A percentile compares a stretch with the other conserved stretches of the same genome.
These are phyloP conservation scores for Salminus brasiliensis DNA, from an alignment of 2,113 vertebrate species.

Conservation along the genomic window DNA sequence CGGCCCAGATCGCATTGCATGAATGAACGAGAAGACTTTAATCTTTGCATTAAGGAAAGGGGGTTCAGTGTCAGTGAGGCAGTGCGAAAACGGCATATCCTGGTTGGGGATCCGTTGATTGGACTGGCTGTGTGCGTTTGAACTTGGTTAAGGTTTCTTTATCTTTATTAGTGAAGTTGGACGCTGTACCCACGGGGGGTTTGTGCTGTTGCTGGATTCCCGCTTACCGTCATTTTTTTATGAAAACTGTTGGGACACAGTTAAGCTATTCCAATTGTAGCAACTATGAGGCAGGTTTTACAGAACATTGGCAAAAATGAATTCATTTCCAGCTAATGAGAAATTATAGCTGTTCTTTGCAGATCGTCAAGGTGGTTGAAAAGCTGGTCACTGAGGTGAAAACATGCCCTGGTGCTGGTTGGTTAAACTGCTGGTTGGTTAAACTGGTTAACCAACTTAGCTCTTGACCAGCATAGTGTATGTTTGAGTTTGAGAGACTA, in stretches of 20 bases:
- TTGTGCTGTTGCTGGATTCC: background rate
- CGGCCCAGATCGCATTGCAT: slow-evolving; percentile 44
- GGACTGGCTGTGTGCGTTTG: background rate
- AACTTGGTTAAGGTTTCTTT: background rate
- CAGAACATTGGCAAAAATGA: no score
- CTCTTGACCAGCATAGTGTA: no score
- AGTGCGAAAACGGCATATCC: background rate
- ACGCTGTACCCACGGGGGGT: background rate
- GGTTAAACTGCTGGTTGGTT: no score
- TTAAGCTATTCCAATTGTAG: background rate
- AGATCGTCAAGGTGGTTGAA: no score
- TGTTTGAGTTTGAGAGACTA: no score
- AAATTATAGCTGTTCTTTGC: no score
- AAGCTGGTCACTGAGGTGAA: no score
- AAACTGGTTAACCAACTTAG: no score
- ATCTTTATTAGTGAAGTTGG: background rate
- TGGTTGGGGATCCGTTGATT: background rate
- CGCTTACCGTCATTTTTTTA: background rate
- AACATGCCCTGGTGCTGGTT: no score
- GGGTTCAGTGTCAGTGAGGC: slow-evolving; percentile 36
- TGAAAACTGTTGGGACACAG: background rate
- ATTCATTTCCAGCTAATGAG: no score
- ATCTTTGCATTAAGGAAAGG: slow-evolving; percentile 45
- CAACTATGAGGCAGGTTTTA: no score
- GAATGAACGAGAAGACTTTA: slow-evolving; percentile 41